Conservation (phyloP, 2,113 vertebrate genomes). For the Struthio camelus region DNA sequence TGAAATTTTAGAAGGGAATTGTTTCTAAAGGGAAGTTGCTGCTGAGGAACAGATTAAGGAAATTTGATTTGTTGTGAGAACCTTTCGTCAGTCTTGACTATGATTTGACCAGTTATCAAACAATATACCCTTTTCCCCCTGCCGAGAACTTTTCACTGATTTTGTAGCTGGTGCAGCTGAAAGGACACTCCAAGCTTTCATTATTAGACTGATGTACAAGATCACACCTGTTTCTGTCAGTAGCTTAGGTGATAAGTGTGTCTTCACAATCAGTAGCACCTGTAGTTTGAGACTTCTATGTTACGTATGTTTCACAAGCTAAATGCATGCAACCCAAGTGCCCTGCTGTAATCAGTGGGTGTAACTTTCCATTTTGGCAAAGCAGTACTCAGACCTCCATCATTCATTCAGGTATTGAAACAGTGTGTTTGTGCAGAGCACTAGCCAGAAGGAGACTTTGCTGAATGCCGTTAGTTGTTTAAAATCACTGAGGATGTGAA, state of each 20-base stretch:
- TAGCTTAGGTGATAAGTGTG: too few species aligned
- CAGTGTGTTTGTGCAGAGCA: not conserved
- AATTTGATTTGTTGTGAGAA: not conserved
- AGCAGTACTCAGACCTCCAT: not conserved
- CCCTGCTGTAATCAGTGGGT: rapidly evolving
- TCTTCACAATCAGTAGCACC: too few species aligned
- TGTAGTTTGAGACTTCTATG: not conserved
- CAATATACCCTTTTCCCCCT: not conserved
- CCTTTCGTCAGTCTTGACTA: not conserved
- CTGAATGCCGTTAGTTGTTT: not conserved
- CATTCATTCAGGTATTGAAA: not conserved
- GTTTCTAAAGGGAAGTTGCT: not conserved
- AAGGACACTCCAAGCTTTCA: not conserved
- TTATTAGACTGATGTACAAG: not conserved
- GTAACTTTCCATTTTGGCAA: not conserved
- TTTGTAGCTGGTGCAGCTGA: not conserved
- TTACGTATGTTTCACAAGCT: not conserved
- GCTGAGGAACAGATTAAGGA: not conserved
- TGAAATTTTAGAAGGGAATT: not conserved
- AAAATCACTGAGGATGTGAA: not conserved
- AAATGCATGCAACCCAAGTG: not conserved
- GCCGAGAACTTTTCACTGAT: not conserved
- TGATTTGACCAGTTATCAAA: not conserved
- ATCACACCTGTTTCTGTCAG: not conserved
- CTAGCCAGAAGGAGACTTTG: not conserved